Evolutionary conservation across 2,888 invertebrate genomes (phyloP), one percentile per base, ranked within the genome.

Genomic region (Nineta flava): DNA sequence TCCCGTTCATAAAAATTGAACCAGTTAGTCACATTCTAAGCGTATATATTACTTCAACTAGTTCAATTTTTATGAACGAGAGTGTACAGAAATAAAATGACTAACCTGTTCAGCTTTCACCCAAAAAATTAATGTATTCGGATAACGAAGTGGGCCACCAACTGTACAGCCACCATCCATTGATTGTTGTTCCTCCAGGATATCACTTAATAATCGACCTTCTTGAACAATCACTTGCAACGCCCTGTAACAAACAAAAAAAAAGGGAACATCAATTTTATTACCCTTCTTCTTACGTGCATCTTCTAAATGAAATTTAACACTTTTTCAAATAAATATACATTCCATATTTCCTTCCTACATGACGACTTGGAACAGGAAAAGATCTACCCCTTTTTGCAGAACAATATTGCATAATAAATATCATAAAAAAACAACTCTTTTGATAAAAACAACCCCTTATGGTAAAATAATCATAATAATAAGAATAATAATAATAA

Each of bases 91-190:
- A 13, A 41, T 9, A 41, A 13, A 41, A 16, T 6, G 16, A 44
- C 44, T 65, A 65, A 83, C 83, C 75, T 82, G 79, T 54, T 88
- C 79, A 61, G 90, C 90, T 58, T 81, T 79, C 6, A 95, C 68
- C 92, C 92, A 94, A 40, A 96, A 70, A 48, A 95, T 75, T 53
- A 87, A 67, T 1, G 83, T 79, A 58, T 86, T 74, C 0, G 77
- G 73, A 62, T 78, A 86, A 31, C 94, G 74, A 15, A 94, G 70
- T 4, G 83, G 80, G 0, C 85, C 84, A 15, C 85, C 83, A 47
- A 79, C 66, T 16, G 71, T 67, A 52, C 72, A 76, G 21, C 76
- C 80, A 12, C 87, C 81, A 50, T 72, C 68, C 15, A 70, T 70
- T 12, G 61, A 51, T 54, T 79, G 76, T 66, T 90, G 88, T 52